Base-by-base conservation (phyloP, 2,888 invertebrate species). In the Caenorhabditis becei region DNA sequence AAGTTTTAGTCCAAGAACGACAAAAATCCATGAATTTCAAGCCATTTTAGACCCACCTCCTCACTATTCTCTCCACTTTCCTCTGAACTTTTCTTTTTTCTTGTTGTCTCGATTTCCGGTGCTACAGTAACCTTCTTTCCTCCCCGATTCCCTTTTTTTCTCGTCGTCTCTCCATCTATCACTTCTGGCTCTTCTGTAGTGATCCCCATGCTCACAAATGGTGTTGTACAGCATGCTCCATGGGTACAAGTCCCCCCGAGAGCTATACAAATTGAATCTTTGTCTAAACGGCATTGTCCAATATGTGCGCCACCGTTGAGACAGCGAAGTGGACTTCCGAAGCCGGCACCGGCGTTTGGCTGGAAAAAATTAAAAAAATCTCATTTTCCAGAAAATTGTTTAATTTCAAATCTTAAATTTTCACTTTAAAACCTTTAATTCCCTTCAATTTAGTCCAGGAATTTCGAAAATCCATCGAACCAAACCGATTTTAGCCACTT, bases 281-380 rank as follows among this genome's bases (percentile, higher is more conserved):
- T 58, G 44, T 84, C 84, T 20, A 85, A 37, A 8, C 85, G 79
- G 49, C 85, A 85, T 56, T 85, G 85, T 10, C 81, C 87, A 10
- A 87, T 87, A 49, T 87, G 87, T 41, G 87, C 87, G 2, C 87
- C 87, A 35, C 87, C 87, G 47, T 87, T 87, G 35, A 82, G 58
- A 51, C 87, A 87, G 8, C 84, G 70, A 0, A 87, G 26, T 11
- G 86, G 80, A 44, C 77, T 75, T 2, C 85, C 85, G 49, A 82
- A 85, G 10, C 85, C 85, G 0, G 80, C 69, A 10, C 85, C 83
- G 35, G 83, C 78, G 23, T 61, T 59, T 14, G 83, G 83, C 85
- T 85, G 47, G n/a, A n/a, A n/a, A n/a, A n/a, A n/a, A n/a, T n/a
- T n/a, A n/a, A n/a, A n/a, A n/a, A n/a, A n/a, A n/a, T n/a, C n/a